phyloP scores from a whole-genome alignment of 2,113 vertebrate genomes.

The Thomomys bottae region DNA sequence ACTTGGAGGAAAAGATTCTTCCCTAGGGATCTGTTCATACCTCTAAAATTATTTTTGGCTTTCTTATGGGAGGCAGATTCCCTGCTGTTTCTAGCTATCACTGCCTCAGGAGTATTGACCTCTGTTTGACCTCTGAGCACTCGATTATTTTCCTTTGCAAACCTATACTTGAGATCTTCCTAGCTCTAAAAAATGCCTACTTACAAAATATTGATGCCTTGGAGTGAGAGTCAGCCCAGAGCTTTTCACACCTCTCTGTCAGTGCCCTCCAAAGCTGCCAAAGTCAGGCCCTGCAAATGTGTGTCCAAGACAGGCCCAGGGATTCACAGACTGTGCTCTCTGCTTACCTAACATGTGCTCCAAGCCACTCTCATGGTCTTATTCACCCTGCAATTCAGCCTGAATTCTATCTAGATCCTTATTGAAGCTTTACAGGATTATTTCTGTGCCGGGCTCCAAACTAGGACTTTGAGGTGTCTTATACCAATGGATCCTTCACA shows the following conservation, averaged over 20 bases:
- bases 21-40: not conserved
- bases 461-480: not conserved
- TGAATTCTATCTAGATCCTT: not conserved
- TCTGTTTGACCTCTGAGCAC: not conserved
- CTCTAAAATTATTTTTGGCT: not conserved
- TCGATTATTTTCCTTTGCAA: not conserved
- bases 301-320: not conserved
- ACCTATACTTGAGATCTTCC: not conserved
- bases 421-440: not conserved
- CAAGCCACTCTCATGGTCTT: not conserved
- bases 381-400: rapidly evolving
- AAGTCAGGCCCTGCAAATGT: conserved; percentile 11
- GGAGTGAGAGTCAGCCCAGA: not conserved
- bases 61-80: not conserved
- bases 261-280: not conserved
- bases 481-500: not conserved
- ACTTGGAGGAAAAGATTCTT: not conserved
- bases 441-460: not conserved
- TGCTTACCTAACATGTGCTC: not conserved
- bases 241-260: conserved; percentile 59
- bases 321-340: not conserved
- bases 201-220: conserved; percentile 54
- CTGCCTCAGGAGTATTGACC: not conserved
- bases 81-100: not conserved
- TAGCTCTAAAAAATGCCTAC: conserved; percentile 44